Evolutionary conservation across 2,797 vertebrate species (phyloP), one percentile per base, ranked within the genome.

Genomic region (Epinephelus coioides): DNA sequence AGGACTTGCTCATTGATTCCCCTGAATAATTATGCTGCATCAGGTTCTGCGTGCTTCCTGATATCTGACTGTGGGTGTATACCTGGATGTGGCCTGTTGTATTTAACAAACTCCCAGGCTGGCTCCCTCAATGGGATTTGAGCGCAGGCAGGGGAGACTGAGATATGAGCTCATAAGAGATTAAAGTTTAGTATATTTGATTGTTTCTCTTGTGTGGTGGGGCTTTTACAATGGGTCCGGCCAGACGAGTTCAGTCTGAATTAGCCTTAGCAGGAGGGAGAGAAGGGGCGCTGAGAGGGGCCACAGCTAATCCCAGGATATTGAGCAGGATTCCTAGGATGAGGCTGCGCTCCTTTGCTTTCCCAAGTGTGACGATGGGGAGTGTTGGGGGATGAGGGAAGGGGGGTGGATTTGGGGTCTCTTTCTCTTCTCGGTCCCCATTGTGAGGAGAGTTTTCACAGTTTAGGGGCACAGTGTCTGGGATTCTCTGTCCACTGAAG

Each of bases 371-470:
- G 95, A 96, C 94, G 88, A 79, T 87, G 90, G 90, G 87, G 85
- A 74, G 83, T 72, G 86, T 34, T 19, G 60, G 78, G 69, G 83
- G 69, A 25, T 51, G 83, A 38, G 83, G 84, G 65, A 82, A 85
- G 81, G 81, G 78, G 40, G 88, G 84, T 88, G 90, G 91, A 89
- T 88, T 92, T 91, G 81, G 87, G 88, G 88, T 91, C 86, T 92
- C 87, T 91, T 87, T 91, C 80, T 92, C 76, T 90, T 85, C 91
- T 91, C 81, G 2, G 85, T 89, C 73, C 91, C 92, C 84, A 90
- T 96, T 95, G 95, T 96, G 84, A 86, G 51, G 79, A 82, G 89
- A 93, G 94, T 95, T 96, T 95, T 96, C 95, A 95, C 95, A 96
- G 94, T 95, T 96, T 95, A 95, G 92, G 93, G 91, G 88, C 93